phyloP scores from a whole-genome alignment of 2,113 vertebrate genomes.

The Entomyzon cyanotis region DNA sequence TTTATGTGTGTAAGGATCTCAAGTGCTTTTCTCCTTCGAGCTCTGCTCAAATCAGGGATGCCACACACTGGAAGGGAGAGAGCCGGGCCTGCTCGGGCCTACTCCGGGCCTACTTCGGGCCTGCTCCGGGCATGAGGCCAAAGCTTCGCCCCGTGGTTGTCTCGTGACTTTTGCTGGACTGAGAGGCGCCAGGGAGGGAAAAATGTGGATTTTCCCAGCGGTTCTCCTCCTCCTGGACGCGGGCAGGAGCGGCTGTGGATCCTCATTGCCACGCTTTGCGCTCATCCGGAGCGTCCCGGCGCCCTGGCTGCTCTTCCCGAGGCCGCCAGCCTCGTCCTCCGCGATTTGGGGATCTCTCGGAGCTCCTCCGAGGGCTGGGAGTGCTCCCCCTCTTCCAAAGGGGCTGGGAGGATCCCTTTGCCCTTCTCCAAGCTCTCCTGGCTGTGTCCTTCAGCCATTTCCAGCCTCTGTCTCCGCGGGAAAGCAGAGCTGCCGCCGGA shows the following conservation, averaged over 20 bases:
- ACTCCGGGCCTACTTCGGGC: no score
- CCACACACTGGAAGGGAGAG: constrained; percentile 49
- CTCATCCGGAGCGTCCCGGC: constrained; percentile 17
- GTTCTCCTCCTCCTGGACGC: not conserved
- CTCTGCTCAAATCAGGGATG: constrained; percentile 52
- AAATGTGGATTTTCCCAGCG: not conserved
- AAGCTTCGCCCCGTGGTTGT: constrained; percentile 3
- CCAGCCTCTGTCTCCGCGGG: not conserved
- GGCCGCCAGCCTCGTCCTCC: not conserved
- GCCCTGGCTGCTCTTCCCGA: not conserved
- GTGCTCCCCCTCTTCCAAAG: not conserved
- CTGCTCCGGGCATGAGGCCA: not conserved
- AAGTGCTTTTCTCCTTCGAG: constrained; percentile 49
- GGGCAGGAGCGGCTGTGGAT: constrained; percentile 37
- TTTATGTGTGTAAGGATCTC: constrained; percentile 60
- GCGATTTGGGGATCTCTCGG: not conserved
- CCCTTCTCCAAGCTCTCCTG: not conserved
- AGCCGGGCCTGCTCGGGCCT: not conserved
- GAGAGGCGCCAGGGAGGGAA: not conserved
- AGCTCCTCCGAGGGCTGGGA: not conserved
- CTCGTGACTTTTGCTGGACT: not conserved
- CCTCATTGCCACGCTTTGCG: not conserved
- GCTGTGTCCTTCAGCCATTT: not conserved
- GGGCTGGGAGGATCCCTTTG: not conserved
- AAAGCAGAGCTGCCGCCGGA: not conserved